phyloP scores from a whole-genome alignment of 53 echinoderm and acorn worm genomes.

The Holothuria leucospilota region DNA sequence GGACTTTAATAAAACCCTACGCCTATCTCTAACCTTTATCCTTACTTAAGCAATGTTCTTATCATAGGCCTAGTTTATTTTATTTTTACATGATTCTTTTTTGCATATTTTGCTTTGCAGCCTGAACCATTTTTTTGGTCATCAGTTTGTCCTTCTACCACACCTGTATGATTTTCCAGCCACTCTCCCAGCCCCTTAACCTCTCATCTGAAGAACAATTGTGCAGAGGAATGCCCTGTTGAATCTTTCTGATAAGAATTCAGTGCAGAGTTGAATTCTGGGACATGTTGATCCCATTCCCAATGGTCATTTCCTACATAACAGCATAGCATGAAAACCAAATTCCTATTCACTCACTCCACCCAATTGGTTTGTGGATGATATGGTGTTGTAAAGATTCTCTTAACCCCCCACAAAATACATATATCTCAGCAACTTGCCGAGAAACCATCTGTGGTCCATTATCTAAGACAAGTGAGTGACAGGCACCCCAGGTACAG shows the following conservation, averaged over 20 bases:
- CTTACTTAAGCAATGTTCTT: too few species aligned
- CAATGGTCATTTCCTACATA: neutral
- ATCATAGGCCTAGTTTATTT: too few species aligned
- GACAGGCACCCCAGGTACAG: neutral
- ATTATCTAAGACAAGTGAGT: neutral
- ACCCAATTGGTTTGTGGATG: neutral
- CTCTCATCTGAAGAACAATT: neutral
- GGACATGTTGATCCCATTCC: neutral
- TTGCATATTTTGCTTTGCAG: too few species aligned
- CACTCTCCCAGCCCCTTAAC: neutral
- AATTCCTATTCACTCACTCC: neutral
- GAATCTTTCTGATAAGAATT: neutral
- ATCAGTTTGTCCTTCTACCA: too few species aligned
- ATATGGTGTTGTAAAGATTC: neutral
- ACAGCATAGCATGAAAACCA: neutral
- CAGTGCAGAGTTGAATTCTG: neutral
- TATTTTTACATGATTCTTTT: too few species aligned
- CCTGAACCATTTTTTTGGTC: too few species aligned
- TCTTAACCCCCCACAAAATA: neutral
- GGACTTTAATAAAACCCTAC: too few species aligned
- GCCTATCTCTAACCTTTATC: too few species aligned
- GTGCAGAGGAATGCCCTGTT: neutral
- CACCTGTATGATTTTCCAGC: neutral
- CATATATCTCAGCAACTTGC: neutral
- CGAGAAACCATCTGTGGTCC: neutral